Percentiles rank a stretch among this genome's conserved stretches.
These are phyloP conservation scores for Luperina testacea DNA, from an alignment of 2,888 invertebrate species.

Conservation along the genomic window DNA sequence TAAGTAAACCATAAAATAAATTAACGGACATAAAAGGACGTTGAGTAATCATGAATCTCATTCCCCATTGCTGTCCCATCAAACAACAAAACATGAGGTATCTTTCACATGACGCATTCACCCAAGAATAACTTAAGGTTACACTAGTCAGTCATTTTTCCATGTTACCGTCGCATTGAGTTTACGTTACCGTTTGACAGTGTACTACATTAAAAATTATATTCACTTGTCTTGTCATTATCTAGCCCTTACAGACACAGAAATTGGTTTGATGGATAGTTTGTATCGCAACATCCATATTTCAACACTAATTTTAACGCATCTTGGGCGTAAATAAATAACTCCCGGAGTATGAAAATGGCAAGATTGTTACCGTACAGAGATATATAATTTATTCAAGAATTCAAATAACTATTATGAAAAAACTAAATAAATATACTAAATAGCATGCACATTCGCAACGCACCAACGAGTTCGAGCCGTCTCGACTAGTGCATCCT, in stretches of 20 bases:
- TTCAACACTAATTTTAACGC: not conserved
- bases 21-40: conserved; percentile 34
- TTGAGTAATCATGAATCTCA: conserved; percentile 17
- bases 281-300: not conserved
- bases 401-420: not conserved
- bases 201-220: not conserved
- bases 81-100: conserved; percentile 25
- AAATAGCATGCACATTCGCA: not conserved
- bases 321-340: not conserved
- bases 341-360: not conserved
- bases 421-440: not conserved
- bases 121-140: not conserved
- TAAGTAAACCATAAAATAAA: conserved; percentile 51
- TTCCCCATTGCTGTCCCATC: conserved; percentile 11
- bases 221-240: not conserved
- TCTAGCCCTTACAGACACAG: not conserved
- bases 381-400: not conserved
- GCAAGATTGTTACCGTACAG: not conserved
- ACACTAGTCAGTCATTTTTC: not conserved
- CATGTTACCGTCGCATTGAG: not conserved
- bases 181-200: not conserved
- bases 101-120: not conserved
- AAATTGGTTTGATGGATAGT: not conserved
- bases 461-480: not conserved
- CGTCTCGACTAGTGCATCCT: not conserved